Evolutionary conservation across 2,113 vertebrate species (phyloP).

Genomic region (Gobiocypris rarus): DNA sequence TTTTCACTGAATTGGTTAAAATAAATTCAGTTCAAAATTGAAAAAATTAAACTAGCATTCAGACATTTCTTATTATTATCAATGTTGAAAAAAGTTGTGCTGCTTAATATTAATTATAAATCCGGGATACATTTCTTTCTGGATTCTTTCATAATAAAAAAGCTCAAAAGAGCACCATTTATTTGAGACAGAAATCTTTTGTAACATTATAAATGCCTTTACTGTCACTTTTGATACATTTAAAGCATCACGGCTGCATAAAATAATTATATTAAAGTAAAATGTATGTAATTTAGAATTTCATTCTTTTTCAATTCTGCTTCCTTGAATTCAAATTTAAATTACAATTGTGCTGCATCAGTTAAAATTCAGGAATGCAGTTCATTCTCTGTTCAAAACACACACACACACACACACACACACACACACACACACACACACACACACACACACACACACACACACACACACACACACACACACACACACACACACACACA

Average conservation of each 20-base stretch:
- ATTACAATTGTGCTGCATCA: background rate
- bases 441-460: too few species aligned
- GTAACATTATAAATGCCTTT: background rate
- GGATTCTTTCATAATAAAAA: too few species aligned
- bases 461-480: background rate
- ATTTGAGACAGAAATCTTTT: too few species aligned
- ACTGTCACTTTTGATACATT: background rate
- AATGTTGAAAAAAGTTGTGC: too few species aligned
- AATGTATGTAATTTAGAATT: background rate
- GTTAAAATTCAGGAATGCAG: background rate
- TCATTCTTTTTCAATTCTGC: background rate
- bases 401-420: conserved; percentile 3
- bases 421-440: background rate
- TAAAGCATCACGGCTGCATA: background rate
- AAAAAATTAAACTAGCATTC: too few species aligned
- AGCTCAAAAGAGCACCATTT: too few species aligned
- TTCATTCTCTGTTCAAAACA: background rate
- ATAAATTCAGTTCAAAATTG: too few species aligned
- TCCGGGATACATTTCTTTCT: too few species aligned
- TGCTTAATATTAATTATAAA: too few species aligned
- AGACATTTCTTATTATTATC: too few species aligned
- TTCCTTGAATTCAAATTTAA: background rate
- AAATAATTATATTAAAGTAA: background rate
- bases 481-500: background rate
- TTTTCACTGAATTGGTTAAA: too few species aligned